Conservation (phyloP, 2,888 invertebrate species). For the Parnassius orleans region DNA sequence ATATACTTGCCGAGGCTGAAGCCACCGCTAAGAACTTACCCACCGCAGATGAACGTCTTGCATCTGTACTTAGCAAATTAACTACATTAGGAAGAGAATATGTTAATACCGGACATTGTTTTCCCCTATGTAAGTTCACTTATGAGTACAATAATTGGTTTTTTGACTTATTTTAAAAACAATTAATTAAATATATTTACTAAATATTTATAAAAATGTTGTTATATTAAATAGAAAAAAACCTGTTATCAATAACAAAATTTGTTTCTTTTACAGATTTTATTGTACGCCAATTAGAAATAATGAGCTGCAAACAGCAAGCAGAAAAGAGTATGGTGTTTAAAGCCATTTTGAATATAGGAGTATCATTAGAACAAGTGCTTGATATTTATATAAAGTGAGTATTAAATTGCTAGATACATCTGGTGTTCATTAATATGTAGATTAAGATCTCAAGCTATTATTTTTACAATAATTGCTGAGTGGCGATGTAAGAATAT, state of each 20-base stretch:
- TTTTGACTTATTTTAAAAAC: no score
- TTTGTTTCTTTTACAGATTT: conserved; percentile 79
- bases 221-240: no score
- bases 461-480: no score
- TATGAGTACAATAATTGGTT: background rate
- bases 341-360: conserved; percentile 86
- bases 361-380: conserved; percentile 88
- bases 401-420: conserved; percentile 39
- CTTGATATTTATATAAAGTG: conserved; percentile 91
- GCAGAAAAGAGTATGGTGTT: conserved; percentile 89
- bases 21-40: conserved; percentile 65
- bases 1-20: conserved; percentile 86
- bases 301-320: conserved; percentile 86
- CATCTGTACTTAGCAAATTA: conserved; percentile 87
- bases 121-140: conserved; percentile 86
- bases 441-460: no score
- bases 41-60: conserved; percentile 80
- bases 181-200: no score
- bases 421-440: no score
- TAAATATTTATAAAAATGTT: no score
- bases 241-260: background rate
- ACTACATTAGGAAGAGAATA: conserved; percentile 89
- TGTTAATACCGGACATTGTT: conserved; percentile 90
- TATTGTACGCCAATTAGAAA: conserved; percentile 89
- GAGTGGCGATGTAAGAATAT: no score